Conservation (phyloP, 2,888 invertebrate genomes). For the Punctoribates punctum region DNA sequence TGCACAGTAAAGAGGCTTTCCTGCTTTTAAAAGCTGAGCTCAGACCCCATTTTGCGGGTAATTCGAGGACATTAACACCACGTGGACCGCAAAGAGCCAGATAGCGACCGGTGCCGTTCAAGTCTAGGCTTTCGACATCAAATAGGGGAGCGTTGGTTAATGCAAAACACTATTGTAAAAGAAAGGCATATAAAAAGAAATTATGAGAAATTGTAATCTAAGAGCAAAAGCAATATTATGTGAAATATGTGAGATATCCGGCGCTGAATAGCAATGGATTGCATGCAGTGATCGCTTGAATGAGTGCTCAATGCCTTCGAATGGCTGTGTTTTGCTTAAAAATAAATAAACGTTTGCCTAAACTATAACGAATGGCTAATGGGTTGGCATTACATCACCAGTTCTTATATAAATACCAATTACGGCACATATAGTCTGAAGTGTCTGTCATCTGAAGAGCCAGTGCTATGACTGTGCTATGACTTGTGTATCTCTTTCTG, state of each 20-base stretch:
- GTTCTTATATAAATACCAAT: constrained; percentile 28
- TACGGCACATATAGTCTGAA: background rate
- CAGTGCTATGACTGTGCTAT: constrained; percentile 3
- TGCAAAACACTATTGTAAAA: constrained; percentile 62
- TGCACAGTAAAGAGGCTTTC: background rate
- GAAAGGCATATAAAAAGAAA: background rate
- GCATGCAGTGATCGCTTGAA: constrained; percentile 16
- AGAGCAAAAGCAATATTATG: constrained; percentile 14
- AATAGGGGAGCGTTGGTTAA: constrained; percentile 67
- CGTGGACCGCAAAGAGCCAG: constrained; percentile 67
- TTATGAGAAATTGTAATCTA: constrained; percentile 17
- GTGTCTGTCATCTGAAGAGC: background rate
- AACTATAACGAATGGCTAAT: constrained; percentile 31
- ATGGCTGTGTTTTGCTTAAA: constrained; percentile 2
- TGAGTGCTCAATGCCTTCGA: background rate
- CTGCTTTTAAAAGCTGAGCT: background rate
- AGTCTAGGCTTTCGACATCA: constrained; percentile 64
- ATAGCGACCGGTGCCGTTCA: constrained; percentile 65
- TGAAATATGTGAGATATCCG: constrained; percentile 27
- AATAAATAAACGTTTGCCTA: constrained; percentile 9
- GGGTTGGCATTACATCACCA: background rate
- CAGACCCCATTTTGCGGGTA: constrained; percentile 65
- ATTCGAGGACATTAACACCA: constrained; percentile 67
- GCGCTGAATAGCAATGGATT: constrained; percentile 11
- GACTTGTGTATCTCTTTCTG: background rate